Evolutionary conservation across 2,113 vertebrate genomes (phyloP).

Genomic region (Notarius quadriscutis): DNA sequence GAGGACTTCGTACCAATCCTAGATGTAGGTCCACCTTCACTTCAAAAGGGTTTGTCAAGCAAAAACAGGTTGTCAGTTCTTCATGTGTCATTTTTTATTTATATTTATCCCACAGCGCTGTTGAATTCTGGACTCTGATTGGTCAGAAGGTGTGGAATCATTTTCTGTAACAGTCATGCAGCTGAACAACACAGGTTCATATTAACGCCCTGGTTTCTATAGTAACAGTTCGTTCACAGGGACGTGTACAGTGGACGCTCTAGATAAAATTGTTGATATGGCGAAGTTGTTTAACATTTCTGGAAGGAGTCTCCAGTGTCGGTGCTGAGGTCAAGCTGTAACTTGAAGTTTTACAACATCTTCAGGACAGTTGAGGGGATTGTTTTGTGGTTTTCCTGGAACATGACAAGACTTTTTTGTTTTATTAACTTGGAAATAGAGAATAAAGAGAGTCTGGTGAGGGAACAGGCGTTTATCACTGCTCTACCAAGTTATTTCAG

Average conservation of each 20-base stretch:
- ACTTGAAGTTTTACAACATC: background rate
- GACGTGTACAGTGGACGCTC: background rate
- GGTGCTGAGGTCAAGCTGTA: no score
- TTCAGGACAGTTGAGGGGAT: no score
- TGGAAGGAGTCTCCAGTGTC: no score
- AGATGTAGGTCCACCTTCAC: no score
- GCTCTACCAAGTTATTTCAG: background rate
- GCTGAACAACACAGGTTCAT: background rate
- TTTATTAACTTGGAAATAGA: background rate
- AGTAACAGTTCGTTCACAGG: background rate
- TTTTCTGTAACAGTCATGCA: no score
- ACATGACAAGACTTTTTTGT: background rate
- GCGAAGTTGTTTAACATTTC: no score
- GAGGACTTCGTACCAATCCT: no score
- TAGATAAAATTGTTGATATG: background rate
- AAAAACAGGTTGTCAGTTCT: background rate
- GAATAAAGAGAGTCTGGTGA: background rate
- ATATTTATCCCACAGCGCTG: background rate
- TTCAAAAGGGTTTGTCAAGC: no score
- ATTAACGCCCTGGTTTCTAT: background rate
- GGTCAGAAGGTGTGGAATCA: no score
- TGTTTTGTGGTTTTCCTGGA: background rate
- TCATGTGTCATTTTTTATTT: background rate
- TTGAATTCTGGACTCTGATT: no score
- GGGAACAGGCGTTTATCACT: background rate